A percentile compares a stretch with the other conserved stretches of the same genome.
Evolutionary conservation across 2,797 vertebrate genomes (phyloP).

Genomic region (Sphaeramia orbicularis): DNA sequence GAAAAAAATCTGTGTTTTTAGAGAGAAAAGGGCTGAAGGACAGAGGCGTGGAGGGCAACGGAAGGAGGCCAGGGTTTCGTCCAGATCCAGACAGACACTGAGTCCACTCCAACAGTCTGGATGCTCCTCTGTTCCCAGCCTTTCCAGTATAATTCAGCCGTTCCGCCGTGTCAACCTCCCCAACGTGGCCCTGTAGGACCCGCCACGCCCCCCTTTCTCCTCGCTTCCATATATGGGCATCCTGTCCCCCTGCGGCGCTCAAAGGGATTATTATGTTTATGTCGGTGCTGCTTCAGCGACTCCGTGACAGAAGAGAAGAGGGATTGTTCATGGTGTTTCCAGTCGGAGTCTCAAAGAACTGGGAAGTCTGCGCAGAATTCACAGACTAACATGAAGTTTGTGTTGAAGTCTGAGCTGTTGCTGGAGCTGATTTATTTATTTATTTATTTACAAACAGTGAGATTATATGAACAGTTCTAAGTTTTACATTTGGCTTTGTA

Average conservation of each 20-base stretch:
- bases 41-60: conserved; percentile 56
- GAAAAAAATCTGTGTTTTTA: conserved; percentile 43
- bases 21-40: conserved; percentile 65
- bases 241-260: conserved; percentile 68
- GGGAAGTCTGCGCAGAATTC: too few relatives aligned
- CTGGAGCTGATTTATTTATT: too few relatives aligned
- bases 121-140: conserved; percentile 81
- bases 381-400: too few relatives aligned
- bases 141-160: conserved; percentile 79
- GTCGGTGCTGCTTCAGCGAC: conserved; percentile 70
- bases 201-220: conserved; percentile 82
- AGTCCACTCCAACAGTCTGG: conserved; percentile 69
- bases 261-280: conserved; percentile 82
- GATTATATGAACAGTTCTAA: too few relatives aligned
- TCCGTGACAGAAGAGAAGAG: conserved; percentile 63
- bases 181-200: conserved; percentile 65
- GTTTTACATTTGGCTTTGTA: too few relatives aligned
- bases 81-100: conserved; percentile 63
- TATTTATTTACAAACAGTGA: too few relatives aligned
- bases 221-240: conserved; percentile 78
- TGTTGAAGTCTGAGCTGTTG: too few relatives aligned
- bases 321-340: conserved; percentile 59
- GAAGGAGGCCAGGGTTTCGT: conserved; percentile 39
- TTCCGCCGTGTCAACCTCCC: conserved; percentile 79
- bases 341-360: conserved; percentile 34